Evolutionary conservation across 1,140 invertebrate species (phyloP).

Genomic region (Lasioglossum baleicum): DNA sequence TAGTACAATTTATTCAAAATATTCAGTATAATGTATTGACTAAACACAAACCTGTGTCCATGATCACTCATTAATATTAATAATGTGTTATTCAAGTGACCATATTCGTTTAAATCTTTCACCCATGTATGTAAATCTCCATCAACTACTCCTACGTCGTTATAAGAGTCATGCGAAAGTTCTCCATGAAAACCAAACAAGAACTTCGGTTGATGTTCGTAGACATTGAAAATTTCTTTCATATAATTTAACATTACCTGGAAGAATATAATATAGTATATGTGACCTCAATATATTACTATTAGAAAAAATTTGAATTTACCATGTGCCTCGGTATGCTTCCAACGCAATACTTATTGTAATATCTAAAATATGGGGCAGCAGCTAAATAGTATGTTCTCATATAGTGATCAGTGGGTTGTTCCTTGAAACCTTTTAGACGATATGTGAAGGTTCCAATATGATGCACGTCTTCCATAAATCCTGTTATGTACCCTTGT

Average conservation of each 20-base stretch:
- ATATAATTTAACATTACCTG: constrained; percentile 85
- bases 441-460: constrained; percentile 95
- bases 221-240: constrained; percentile 82
- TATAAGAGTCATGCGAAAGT: constrained; percentile 93
- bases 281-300: constrained; percentile 22
- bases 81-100: constrained; percentile 88
- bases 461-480: constrained; percentile 91
- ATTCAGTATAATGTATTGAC: neutral
- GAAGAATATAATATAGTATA: constrained; percentile 29
- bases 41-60: constrained; percentile 85
- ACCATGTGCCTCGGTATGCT: constrained; percentile 89
- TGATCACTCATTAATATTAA: constrained; percentile 94
- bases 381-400: constrained; percentile 87
- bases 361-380: constrained; percentile 80
- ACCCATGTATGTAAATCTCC: constrained; percentile 86
- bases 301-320: constrained; percentile 49
- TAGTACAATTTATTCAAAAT: neutral
- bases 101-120: constrained; percentile 81
- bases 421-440: constrained; percentile 90
- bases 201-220: constrained; percentile 88
- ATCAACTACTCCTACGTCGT: constrained; percentile 88
- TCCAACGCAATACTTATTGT: constrained; percentile 87
- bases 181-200: constrained; percentile 93
- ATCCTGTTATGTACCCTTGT: constrained; percentile 88
- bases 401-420: constrained; percentile 96